A percentile compares a stretch with the other conserved stretches of the same genome.
Conservation (phyloP, 2,797 vertebrate genomes). For the Uromys caudimaculatus region DNA sequence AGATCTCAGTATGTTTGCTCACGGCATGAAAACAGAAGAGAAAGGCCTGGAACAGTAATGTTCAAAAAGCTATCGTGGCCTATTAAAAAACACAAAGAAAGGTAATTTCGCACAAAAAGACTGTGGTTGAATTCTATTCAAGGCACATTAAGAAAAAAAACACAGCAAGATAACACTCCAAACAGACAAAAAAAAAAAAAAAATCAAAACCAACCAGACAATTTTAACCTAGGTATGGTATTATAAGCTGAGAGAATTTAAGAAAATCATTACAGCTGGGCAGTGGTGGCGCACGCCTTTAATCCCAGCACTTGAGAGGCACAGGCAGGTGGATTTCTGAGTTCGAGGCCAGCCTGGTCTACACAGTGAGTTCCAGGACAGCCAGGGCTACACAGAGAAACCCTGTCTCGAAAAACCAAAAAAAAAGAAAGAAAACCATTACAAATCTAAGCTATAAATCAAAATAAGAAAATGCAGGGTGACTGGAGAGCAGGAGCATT, state of each 20-base stretch:
- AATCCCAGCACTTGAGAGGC: too few species aligned
- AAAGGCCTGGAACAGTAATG: neutral
- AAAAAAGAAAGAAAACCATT: too few species aligned
- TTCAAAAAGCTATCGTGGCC: neutral
- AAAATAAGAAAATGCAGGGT: conserved; percentile 20
- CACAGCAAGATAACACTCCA: neutral
- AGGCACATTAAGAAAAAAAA: neutral
- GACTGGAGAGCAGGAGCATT: neutral
- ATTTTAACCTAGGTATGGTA: neutral
- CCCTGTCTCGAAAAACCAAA: too few species aligned
- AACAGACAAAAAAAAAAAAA: neutral
- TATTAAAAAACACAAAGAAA: conserved; percentile 3
- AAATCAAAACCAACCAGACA: neutral
- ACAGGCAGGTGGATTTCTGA: too few species aligned
- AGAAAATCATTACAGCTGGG: neutral
- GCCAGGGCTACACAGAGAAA: too few species aligned
- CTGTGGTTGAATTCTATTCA: neutral
- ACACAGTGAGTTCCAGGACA: too few species aligned
- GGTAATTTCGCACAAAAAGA: neutral
- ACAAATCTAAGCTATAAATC: conserved; percentile 7
- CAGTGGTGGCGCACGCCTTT: too few species aligned
- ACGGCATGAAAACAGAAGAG: conserved; percentile 8
- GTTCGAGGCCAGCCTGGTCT: too few species aligned
- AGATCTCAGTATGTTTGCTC: neutral
- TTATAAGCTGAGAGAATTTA: conserved; percentile 6